Percentiles rank a stretch among this genome's conserved stretches.
Evolutionary conservation across 2,888 invertebrate genomes (phyloP).

Genomic region (Eilema sororculum): DNA sequence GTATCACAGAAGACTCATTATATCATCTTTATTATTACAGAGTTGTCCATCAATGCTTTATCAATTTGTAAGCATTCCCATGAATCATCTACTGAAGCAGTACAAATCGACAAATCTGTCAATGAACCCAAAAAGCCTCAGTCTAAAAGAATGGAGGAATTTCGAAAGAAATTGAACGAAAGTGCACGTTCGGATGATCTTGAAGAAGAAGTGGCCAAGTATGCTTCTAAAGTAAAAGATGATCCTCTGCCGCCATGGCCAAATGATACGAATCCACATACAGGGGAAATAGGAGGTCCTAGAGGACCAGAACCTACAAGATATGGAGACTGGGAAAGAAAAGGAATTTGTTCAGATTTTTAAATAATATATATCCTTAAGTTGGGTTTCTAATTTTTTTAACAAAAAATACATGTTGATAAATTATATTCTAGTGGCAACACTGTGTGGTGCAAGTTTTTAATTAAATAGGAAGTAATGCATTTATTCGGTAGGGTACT

Average conservation of each 20-base stretch:
- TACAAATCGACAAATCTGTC: conserved; percentile 22
- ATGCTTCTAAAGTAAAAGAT: conserved; percentile 89
- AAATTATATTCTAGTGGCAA: too few species aligned
- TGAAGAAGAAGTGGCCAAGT: conserved; percentile 88
- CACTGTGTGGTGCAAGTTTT: too few species aligned
- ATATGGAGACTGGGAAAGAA: conserved; percentile 99
- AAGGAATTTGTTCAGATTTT: conserved; percentile 98
- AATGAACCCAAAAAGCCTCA: conserved; percentile 57
- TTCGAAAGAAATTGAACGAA: conserved; percentile 91
- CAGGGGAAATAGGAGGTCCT: conserved; percentile 98
- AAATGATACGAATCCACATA: conserved; percentile 94
- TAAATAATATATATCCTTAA: conserved; percentile 82
- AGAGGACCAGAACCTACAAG: conserved; percentile 99
- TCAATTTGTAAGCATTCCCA: conserved; percentile 56
- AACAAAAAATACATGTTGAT: too few species aligned
- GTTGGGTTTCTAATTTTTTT: not conserved
- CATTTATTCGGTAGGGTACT: too few species aligned
- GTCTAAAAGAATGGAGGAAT: conserved; percentile 88
- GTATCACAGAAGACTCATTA: not conserved
- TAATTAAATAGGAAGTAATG: too few species aligned
- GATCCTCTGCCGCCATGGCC: conserved; percentile 95
- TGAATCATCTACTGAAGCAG: conserved; percentile 49
- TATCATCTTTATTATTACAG: conserved; percentile 26
- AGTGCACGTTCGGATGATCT: conserved; percentile 90
- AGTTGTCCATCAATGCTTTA: conserved; percentile 18